Percentiles rank a stretch among this genome's conserved stretches.
These are phyloP conservation scores for Synergus laeviventris DNA, from an alignment of 2,888 invertebrate genomes.

Conservation along the genomic window DNA sequence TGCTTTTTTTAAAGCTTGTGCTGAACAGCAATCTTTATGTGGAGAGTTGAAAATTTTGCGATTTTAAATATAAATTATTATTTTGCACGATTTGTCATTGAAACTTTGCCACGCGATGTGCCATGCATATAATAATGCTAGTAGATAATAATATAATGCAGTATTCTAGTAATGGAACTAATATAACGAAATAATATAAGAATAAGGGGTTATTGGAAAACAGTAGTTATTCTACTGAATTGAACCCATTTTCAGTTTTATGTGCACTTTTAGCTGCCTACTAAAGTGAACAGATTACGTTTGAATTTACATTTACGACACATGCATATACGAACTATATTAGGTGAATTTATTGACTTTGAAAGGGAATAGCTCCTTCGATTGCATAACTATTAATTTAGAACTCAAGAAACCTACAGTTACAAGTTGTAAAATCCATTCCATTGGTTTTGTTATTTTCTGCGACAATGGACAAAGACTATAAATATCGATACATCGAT, in stretches of 20 bases:
- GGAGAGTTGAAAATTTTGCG: no score
- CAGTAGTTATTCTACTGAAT: background rate
- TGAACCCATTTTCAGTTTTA: background rate
- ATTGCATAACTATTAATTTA: background rate
- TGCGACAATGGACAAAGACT: conserved; percentile 7
- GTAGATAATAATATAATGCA: no score
- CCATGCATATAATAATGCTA: no score
- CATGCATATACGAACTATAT: background rate
- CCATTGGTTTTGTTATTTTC: background rate
- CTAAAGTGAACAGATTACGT: background rate
- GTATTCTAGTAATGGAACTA: background rate
- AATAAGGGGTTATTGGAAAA: background rate
- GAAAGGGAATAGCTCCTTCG: background rate
- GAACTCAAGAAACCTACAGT: background rate
- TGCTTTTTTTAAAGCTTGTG: no score
- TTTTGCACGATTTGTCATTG: no score
- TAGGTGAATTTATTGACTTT: background rate
- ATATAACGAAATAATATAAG: background rate
- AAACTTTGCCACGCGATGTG: no score
- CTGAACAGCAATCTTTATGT: no score
- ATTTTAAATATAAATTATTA: no score
- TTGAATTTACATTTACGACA: background rate
- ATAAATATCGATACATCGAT: background rate
- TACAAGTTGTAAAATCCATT: background rate
- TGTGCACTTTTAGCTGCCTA: background rate